phyloP scores from a whole-genome alignment of 2,888 invertebrate genomes.

The Nomada lathburiana region DNA sequence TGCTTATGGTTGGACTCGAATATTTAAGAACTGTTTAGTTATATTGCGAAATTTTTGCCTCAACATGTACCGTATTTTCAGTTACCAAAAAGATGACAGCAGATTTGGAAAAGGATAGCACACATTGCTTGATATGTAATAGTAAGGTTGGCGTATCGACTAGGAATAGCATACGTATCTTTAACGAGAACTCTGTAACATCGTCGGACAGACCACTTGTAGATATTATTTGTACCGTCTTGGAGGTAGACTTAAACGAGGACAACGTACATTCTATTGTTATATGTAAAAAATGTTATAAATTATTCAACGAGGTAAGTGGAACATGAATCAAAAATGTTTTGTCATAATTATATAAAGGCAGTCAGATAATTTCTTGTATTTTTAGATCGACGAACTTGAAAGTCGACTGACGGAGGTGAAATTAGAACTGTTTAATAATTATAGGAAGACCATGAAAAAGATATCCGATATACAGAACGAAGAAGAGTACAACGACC shows the following conservation, averaged over 20 bases:
- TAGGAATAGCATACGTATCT: constrained; percentile 86
- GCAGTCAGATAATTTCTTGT: not conserved
- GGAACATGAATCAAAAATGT: not conserved
- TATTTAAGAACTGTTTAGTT: not conserved
- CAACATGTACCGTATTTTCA: constrained; percentile 27
- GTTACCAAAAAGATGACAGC: constrained; percentile 77
- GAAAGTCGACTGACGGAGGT: constrained; percentile 85
- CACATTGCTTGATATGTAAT: constrained; percentile 88
- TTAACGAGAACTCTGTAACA: constrained; percentile 81
- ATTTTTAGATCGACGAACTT: constrained; percentile 86
- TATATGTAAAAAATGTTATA: constrained; percentile 89
- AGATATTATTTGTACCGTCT: constrained; percentile 84
- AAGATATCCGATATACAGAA: constrained; percentile 70
- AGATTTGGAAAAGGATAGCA: constrained; percentile 77
- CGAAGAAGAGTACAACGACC: constrained; percentile 81
- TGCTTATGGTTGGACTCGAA: not conserved
- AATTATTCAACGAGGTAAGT: constrained; percentile 86
- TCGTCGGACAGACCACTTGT: constrained; percentile 81
- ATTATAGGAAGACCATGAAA: constrained; percentile 84
- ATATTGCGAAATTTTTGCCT: not conserved
- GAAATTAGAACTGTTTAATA: constrained; percentile 85
- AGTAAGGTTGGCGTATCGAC: constrained; percentile 85
- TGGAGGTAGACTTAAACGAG: constrained; percentile 85
- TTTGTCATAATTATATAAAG: not conserved
- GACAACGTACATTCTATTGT: constrained; percentile 86